phyloP scores from a whole-genome alignment of 2,888 invertebrate genomes.

The Machimus atricapillus region DNA sequence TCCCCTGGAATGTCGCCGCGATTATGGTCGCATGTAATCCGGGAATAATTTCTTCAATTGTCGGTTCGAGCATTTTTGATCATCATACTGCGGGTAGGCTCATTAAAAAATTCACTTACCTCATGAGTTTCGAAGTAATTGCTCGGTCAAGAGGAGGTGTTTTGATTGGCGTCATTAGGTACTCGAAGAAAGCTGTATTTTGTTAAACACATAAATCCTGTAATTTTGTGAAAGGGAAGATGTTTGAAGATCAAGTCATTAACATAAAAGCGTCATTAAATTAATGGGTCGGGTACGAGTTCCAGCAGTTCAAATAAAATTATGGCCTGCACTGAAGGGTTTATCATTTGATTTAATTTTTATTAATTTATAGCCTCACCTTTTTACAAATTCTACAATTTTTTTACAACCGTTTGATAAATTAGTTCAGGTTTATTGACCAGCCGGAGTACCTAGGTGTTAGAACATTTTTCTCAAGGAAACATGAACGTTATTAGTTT shows the following conservation, averaged over 20 bases:
- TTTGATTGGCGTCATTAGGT: background rate
- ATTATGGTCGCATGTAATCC: background rate
- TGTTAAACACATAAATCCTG: background rate
- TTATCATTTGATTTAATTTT: background rate
- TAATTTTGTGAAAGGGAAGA: background rate
- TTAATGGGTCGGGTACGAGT: background rate
- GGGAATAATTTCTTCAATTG: background rate
- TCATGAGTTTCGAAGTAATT: background rate
- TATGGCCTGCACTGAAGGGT: background rate
- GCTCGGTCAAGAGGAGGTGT: background rate
- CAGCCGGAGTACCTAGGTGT: too few relatives aligned
- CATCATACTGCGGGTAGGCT: background rate
- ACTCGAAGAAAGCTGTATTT: background rate
- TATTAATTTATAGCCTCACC: background rate
- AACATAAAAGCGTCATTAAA: background rate
- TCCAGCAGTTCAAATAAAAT: background rate
- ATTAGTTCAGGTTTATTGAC: too few relatives aligned
- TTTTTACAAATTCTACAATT: background rate
- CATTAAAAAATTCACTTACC: slow-evolving; percentile 21
- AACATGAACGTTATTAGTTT: too few relatives aligned
- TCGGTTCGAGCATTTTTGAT: background rate
- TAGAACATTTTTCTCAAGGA: too few relatives aligned
- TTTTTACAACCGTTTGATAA: too few relatives aligned
- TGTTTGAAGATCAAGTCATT: background rate
- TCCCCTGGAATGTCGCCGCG: background rate